Conservation (phyloP, 1,140 invertebrate genomes). For the Drosophila ercepeae region DNA sequence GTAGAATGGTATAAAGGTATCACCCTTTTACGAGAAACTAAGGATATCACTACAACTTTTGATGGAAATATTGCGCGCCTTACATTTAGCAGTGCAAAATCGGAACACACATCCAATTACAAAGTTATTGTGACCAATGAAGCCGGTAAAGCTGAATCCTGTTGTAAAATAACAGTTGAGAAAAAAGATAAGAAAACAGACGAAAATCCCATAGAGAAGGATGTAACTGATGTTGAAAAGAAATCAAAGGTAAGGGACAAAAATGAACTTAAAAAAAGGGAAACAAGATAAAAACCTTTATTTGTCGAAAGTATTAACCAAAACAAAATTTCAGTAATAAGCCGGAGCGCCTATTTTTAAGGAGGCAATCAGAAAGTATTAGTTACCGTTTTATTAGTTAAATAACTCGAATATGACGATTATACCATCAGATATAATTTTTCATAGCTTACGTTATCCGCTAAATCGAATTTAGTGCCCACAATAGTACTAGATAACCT, state of each 20-base stretch:
- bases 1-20: slow-evolving; percentile 95
- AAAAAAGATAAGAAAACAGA: slow-evolving; percentile 82
- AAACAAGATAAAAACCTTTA: too few relatives aligned
- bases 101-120: slow-evolving; percentile 90
- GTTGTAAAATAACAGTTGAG: slow-evolving; percentile 89
- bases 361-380: too few relatives aligned
- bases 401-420: too few relatives aligned
- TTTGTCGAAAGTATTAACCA: too few relatives aligned
- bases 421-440: too few relatives aligned
- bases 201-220: slow-evolving; percentile 67
- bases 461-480: too few relatives aligned
- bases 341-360: too few relatives aligned
- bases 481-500: too few relatives aligned
- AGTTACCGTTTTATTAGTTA: too few relatives aligned
- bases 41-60: slow-evolving; percentile 89
- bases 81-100: slow-evolving; percentile 88
- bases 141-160: slow-evolving; percentile 92
- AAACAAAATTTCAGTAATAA: too few relatives aligned
- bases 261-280: too few relatives aligned
- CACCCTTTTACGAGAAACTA: slow-evolving; percentile 89
- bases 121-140: slow-evolving; percentile 93
- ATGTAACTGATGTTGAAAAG: slow-evolving; percentile 72
- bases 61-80: slow-evolving; percentile 92
- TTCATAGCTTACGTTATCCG: too few relatives aligned
- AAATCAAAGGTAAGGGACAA: slow-evolving; percentile 67